Evolutionary conservation across 1,140 invertebrate genomes (phyloP).

Genomic region (Yoshiicerus persimilis): DNA sequence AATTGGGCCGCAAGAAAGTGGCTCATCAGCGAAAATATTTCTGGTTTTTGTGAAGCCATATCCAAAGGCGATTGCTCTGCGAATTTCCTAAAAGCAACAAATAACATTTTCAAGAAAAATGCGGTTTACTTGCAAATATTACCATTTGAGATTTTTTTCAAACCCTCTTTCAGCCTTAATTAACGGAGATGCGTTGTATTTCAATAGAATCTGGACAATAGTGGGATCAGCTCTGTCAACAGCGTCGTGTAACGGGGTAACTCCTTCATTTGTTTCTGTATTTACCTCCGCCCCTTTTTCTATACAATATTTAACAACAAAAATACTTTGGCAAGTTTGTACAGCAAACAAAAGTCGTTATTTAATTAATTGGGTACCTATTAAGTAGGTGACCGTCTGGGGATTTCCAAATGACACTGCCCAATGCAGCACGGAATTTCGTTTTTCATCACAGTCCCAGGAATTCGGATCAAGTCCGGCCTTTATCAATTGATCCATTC

Average conservation of each 20-base stretch:
- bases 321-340: not conserved
- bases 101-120: not conserved
- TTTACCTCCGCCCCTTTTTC: slow-evolving; percentile 46
- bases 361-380: slow-evolving; percentile 29
- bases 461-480: slow-evolving; percentile 48
- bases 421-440: slow-evolving; percentile 48
- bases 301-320: not conserved
- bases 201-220: slow-evolving; percentile 62
- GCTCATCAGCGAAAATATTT: slow-evolving; percentile 55
- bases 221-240: slow-evolving; percentile 61
- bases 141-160: not conserved
- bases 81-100: slow-evolving; percentile 53
- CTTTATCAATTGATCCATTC: slow-evolving; percentile 52
- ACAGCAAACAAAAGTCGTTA: too few species aligned
- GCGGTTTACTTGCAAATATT: not conserved
- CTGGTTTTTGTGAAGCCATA: slow-evolving; percentile 56
- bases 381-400: slow-evolving; percentile 40
- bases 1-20: slow-evolving; percentile 46
- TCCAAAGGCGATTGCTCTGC: slow-evolving; percentile 59
- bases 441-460: slow-evolving; percentile 47
- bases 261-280: slow-evolving; percentile 52
- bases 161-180: slow-evolving; percentile 62
- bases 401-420: slow-evolving; percentile 47
- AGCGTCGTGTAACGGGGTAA: slow-evolving; percentile 66
- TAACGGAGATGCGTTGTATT: slow-evolving; percentile 61